phyloP scores from a whole-genome alignment of 2,113 vertebrate genomes.

The Bungarus multicinctus region DNA sequence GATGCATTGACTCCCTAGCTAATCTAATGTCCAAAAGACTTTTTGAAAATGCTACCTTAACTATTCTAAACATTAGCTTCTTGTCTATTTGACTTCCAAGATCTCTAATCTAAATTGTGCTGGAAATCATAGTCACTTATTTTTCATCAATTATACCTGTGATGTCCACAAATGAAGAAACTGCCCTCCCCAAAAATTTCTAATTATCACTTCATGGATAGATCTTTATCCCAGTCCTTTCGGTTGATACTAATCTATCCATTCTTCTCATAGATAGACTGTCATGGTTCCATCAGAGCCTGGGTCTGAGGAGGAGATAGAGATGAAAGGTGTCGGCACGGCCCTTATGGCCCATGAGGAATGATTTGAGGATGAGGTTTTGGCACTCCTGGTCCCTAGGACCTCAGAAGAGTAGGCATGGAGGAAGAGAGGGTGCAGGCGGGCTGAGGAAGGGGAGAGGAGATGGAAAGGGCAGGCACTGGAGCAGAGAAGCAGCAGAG shows the following conservation, averaged over 20 bases:
- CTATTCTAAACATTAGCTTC: background rate
- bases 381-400: too few relatives aligned
- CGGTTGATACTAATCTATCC: background rate
- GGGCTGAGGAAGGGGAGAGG: too few relatives aligned
- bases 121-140: too few relatives aligned
- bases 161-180: background rate
- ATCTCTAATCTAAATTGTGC: background rate
- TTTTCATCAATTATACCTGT: background rate
- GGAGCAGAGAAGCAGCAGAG: too few relatives aligned
- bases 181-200: background rate
- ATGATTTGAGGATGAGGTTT: too few relatives aligned
- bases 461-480: too few relatives aligned
- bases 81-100: background rate
- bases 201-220: background rate
- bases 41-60: background rate
- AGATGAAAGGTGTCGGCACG: too few relatives aligned
- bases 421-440: too few relatives aligned
- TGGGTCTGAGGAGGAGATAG: too few relatives aligned
- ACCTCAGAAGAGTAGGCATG: too few relatives aligned
- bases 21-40: background rate
- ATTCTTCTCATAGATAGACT: background rate
- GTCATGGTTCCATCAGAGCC: too few relatives aligned
- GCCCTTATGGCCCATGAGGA: too few relatives aligned
- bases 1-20: background rate
- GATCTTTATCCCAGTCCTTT: background rate